Base-by-base conservation (phyloP, 2,888 invertebrate genomes). In the Ichneumoninae sp. region DNA sequence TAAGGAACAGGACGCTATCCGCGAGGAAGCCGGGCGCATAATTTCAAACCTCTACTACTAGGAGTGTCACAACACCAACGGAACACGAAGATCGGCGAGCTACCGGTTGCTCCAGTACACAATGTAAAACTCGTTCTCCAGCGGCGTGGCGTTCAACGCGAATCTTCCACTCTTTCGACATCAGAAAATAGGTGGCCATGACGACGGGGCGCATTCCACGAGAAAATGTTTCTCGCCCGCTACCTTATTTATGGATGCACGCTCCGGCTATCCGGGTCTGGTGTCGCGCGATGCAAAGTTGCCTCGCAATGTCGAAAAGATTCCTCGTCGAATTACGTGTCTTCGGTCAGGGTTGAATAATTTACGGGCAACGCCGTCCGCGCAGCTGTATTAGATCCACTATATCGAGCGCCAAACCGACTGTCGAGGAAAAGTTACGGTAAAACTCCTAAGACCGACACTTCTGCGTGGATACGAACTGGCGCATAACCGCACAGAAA, bases 141-240 rank as follows among this genome's bases (percentile, higher is more conserved):
- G 7, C 13, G 16, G 1, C 40, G 40, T 10, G 16, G 2, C 10
- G 22, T 26, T 60, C 13, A 3, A 5, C 30, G 60, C 30, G 73
- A 60, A 60, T 73, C 60, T n/a, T 26, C 26, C 44, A 40, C 40
- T 60, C 60, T 57, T 60, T 44, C 73, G 44, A 60, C 44, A 60
- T 73, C 44, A 26, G 44, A 60, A 60, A 57, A 73, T 26, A 30
- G n/a, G 33, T 40, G 54, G 73, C n/a, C 30, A 44, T 60, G 60
- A 47, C 73, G 30, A 36, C 26, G 60, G 40, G 26, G 30, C 33
- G 60, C 63, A 74, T 74, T 63, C 74, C 63, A 8, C 19, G 63
- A n/a, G 63, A 44, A 63, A 74, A 63, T 40, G 74, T 74, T 63
- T 60, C 63, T 60, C 44, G 60, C 26, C 74, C 22, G 63, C 63